These are phyloP conservation scores for Lochmaea capreae DNA, from an alignment of 2,888 invertebrate genomes.

Conservation along the genomic window DNA sequence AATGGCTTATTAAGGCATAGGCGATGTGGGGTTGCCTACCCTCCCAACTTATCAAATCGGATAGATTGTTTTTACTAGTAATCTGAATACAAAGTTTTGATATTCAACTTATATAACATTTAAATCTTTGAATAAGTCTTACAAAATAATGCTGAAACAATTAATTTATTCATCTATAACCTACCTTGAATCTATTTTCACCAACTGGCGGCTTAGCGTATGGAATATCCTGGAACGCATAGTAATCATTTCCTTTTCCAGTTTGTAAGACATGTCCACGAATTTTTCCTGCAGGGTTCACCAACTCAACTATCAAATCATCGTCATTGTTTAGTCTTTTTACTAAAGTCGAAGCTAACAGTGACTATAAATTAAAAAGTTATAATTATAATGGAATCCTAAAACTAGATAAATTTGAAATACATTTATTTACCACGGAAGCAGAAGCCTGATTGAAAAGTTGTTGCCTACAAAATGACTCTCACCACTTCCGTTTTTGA, in stretches of 20 bases:
- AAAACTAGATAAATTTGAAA: background rate
- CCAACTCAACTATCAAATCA: conserved; percentile 7
- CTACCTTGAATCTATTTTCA: conserved; percentile 13
- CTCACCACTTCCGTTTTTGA: no score
- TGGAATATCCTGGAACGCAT: conserved; percentile 20
- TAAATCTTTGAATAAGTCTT: no score
- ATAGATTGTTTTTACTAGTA: no score
- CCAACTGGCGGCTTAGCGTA: conserved; percentile 8
- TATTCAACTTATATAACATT: no score
- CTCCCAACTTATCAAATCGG: no score
- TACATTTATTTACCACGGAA: background rate
- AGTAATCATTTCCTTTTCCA: background rate
- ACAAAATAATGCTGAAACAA: no score
- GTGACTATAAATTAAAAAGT: background rate
- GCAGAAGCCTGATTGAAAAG: no score
- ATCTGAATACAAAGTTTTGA: no score
- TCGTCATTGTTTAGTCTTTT: background rate
- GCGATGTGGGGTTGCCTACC: no score
- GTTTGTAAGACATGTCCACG: conserved; percentile 7
- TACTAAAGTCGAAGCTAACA: background rate
- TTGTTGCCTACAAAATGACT: no score
- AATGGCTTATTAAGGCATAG: no score
- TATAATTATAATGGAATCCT: background rate
- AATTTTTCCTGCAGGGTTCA: background rate
- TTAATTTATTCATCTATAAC: background rate